These are phyloP conservation scores for Falcunculus frontatus DNA, from an alignment of 2,113 vertebrate species.

Conservation along the genomic window DNA sequence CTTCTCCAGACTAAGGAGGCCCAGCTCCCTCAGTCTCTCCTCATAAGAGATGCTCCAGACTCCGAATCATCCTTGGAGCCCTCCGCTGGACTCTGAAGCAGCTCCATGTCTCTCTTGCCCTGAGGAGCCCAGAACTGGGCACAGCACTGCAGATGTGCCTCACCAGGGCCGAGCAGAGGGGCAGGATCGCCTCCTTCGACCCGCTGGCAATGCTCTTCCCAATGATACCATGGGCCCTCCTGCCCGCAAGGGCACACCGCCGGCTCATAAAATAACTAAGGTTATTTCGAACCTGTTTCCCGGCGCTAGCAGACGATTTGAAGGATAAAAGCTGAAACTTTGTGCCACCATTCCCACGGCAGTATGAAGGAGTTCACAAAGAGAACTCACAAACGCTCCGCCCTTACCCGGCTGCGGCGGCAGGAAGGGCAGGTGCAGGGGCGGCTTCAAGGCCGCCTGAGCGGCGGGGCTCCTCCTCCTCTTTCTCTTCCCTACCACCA, in stretches of 20 bases:
- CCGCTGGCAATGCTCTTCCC: not conserved
- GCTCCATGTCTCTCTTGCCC: not conserved
- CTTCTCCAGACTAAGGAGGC: not conserved
- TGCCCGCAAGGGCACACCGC: not conserved
- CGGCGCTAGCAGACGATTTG: slow-evolving; percentile 48
- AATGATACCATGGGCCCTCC: fast-evolving
- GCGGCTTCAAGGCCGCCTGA: not conserved
- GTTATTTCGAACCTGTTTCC: not conserved
- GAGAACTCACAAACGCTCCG: not conserved
- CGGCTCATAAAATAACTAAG: not conserved
- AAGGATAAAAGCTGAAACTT: slow-evolving; percentile 79
- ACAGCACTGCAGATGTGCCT: not conserved
- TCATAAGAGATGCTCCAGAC: not conserved
- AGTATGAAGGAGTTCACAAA: slow-evolving; percentile 66
- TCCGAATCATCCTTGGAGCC: not conserved
- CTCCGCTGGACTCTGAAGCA: not conserved
- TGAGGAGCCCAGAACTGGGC: not conserved
- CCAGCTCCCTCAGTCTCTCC: not conserved
- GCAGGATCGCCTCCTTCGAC: not conserved
- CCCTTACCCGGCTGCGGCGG: not conserved
- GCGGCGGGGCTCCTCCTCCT: fast-evolving
- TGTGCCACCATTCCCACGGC: slow-evolving; percentile 75
- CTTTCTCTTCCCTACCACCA: no score
- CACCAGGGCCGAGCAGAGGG: not conserved
- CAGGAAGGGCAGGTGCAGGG: not conserved